A percentile compares a stretch with the other conserved stretches of the same genome.
Conservation (phyloP, 2,797 vertebrate species). For the Pampus argenteus region DNA sequence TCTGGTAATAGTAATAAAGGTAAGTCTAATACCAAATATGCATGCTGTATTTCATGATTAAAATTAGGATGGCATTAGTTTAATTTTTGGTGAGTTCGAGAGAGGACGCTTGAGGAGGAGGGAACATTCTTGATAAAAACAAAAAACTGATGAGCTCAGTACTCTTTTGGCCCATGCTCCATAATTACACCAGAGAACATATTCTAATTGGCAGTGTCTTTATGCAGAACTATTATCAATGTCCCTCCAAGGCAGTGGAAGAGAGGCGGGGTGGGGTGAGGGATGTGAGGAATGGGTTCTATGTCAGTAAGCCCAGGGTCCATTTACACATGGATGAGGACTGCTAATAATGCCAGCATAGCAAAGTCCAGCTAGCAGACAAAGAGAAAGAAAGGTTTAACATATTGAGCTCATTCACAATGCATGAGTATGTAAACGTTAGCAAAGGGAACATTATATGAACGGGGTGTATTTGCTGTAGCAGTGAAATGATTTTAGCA, state of each 20-base stretch:
- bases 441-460: constrained; percentile 32
- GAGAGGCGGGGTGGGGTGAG: constrained; percentile 44
- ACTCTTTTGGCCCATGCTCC: constrained; percentile 74
- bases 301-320: constrained; percentile 69
- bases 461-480: constrained; percentile 31
- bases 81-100: constrained; percentile 35
- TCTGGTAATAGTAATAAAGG: constrained; percentile 23
- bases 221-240: constrained; percentile 84
- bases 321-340: constrained; percentile 75
- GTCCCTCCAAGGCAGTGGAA: constrained; percentile 77
- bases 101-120: constrained; percentile 16
- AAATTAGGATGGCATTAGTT: constrained; percentile 35
- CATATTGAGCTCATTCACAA: constrained; percentile 59
- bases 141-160: constrained; percentile 64
- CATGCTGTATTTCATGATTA: constrained; percentile 26
- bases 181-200: constrained; percentile 81
- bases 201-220: constrained; percentile 85
- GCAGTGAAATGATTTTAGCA: constrained; percentile 19
- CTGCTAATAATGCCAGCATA: constrained; percentile 62
- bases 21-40: constrained; percentile 34
- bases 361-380: constrained; percentile 45
- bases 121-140: constrained; percentile 61
- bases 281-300: constrained; percentile 57
- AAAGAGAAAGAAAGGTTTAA: constrained; percentile 49
- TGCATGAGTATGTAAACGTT: constrained; percentile 61